These are phyloP conservation scores for Gymnoscopelus microlampas DNA, from an alignment of 2,797 vertebrate species.

Conservation along the genomic window DNA sequence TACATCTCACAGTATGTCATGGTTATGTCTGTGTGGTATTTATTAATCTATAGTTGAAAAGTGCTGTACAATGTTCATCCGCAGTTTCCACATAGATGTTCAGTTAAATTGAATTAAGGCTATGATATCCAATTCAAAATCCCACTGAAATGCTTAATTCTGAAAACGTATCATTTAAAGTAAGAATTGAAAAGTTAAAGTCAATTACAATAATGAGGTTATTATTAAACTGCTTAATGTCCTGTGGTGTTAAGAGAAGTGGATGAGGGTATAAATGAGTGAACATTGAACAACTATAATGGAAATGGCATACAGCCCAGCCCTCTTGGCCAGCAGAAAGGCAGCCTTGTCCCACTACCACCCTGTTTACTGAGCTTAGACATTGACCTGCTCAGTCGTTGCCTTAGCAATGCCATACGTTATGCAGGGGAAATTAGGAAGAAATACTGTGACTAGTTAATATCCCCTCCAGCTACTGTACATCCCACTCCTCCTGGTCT, in stretches of 20 bases:
- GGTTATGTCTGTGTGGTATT: too few relatives aligned
- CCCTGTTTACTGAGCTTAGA: slow-evolving; percentile 42
- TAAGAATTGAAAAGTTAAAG: background rate
- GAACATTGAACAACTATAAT: slow-evolving; percentile 28
- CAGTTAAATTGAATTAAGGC: background rate
- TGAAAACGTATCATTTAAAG: background rate
- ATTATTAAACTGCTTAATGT: background rate
- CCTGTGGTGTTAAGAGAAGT: background rate
- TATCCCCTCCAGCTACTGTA: slow-evolving; percentile 11
- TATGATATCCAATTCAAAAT: background rate
- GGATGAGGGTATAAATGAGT: slow-evolving; percentile 41
- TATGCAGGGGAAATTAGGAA: slow-evolving; percentile 38
- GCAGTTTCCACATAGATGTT: background rate
- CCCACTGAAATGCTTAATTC: background rate
- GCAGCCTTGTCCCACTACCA: slow-evolving; percentile 43
- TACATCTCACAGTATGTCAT: background rate
- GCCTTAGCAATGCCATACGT: slow-evolving; percentile 22
- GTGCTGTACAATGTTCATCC: background rate
- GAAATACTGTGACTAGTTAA: slow-evolving; percentile 44
- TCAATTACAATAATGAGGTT: too few relatives aligned
- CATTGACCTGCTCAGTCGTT: slow-evolving; percentile 44
- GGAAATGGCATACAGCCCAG: slow-evolving; percentile 39
- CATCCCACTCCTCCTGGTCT: background rate
- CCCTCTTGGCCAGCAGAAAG: slow-evolving; percentile 47
- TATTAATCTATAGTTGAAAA: too few relatives aligned